A percentile compares a stretch with the other conserved stretches of the same genome.
Conservation (phyloP, 2,888 invertebrate species). For the Hofmannophila pseudospretella region DNA sequence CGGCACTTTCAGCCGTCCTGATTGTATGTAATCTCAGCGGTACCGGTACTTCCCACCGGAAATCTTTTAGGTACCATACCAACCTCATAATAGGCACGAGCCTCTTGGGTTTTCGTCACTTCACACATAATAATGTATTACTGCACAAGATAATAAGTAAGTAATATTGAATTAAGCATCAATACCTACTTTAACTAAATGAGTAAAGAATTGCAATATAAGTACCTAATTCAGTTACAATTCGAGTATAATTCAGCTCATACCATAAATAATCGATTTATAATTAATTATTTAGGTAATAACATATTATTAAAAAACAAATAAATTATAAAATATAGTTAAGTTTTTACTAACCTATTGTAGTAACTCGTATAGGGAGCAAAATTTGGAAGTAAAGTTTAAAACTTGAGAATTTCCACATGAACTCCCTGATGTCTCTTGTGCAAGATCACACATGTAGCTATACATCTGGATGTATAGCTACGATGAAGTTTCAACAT, state of each 20-base stretch:
- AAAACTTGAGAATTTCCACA: not conserved
- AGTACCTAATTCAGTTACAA: too few relatives aligned
- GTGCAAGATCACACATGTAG: not conserved
- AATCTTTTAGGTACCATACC: constrained; percentile 6
- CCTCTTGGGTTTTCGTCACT: constrained; percentile 1
- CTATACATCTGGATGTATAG: not conserved
- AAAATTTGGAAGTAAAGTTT: not conserved
- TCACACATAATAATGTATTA: not conserved
- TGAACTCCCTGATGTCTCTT: not conserved
- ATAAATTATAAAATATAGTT: too few relatives aligned
- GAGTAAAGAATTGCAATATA: too few relatives aligned
- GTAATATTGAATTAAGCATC: not conserved
- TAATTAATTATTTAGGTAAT: too few relatives aligned
- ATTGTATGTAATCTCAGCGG: constrained; percentile 1
- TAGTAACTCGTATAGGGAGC: not conserved
- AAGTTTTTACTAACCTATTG: not conserved
- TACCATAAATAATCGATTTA: too few relatives aligned
- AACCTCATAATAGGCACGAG: constrained; percentile 1
- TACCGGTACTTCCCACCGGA: constrained; percentile 4
- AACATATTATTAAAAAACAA: too few relatives aligned
- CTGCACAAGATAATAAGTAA: not conserved
- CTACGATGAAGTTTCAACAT: constrained; percentile 1
- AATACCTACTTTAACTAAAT: too few relatives aligned
- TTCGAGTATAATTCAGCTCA: too few relatives aligned
- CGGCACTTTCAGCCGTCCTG: not conserved